Base-by-base conservation (phyloP, 2,113 vertebrate genomes). In the Hippocampus comes region DNA sequence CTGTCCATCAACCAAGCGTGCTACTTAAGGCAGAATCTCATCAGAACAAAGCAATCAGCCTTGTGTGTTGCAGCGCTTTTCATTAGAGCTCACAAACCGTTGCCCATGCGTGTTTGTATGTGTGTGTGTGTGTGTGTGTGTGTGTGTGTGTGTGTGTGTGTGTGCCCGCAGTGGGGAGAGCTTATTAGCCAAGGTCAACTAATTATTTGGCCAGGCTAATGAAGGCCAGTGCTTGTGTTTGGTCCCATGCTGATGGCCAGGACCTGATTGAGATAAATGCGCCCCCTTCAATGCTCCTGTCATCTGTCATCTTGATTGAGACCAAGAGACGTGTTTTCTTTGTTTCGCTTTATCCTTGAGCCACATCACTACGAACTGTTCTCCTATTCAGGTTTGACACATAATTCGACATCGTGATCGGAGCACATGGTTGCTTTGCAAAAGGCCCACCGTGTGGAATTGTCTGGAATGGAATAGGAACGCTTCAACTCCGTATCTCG, bases 161-260 rank as follows among this genome's bases (percentile, higher is more conserved):
- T 60, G 71, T 67, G 67, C 63, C 76, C 80, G 75, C 59, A 75
- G 77, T 72, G 71, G 51, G 74, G 75, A 81, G 85, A 83, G 84
- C 82, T 89, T 86, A 92, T 92, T 91, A 92, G 87, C 81, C 80
- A 71, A 87, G 90, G 91, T 90, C 90, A 91, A 89, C 86, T 90
- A 93, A 92, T 91, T 92, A 91, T 93, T 91, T 89, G 86, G 86
- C 86, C 84, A 74, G 82, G 85, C 77, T 93, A 93, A 92, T 91
- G 91, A 93, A 93, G 91, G 91, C 90, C 88, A 92, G 76, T 63
- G 74, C 84, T 89, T 81, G 86, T 85, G 84, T 90, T 85, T 79
- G 77, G 89, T 87, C 90, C 78, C 82, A 77, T 78, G 75, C 73
- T 84, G 82, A 88, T 68, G 79, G 82, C 76, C 71, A 88, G 71